Evolutionary conservation across 2,888 invertebrate genomes (phyloP).

Genomic region (Volucella inanis): DNA sequence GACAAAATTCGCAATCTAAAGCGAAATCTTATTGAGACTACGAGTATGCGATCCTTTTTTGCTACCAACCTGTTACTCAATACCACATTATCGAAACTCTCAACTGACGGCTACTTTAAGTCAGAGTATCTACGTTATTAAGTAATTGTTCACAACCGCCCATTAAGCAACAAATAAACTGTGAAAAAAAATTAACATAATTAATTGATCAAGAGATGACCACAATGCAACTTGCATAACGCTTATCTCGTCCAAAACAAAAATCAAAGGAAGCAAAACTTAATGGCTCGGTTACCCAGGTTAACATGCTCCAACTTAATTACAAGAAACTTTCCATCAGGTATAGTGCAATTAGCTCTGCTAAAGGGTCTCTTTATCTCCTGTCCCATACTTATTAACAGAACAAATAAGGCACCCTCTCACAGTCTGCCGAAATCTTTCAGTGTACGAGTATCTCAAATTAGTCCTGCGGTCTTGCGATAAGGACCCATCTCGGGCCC

Average conservation of each 20-base stretch:
- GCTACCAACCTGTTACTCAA: conserved; percentile 26
- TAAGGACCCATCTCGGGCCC: conserved; percentile 57
- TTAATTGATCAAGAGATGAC: conserved; percentile 46
- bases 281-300: conserved; percentile 35
- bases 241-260: conserved; percentile 14
- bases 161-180: conserved; percentile 33
- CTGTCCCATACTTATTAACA: conserved; percentile 1
- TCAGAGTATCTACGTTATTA: conserved; percentile 31
- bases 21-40: background rate
- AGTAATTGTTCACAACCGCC: conserved; percentile 40
- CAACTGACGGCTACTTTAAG: background rate
- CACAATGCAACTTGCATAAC: conserved; percentile 50
- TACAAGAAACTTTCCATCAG: conserved; percentile 44
- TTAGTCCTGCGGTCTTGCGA: conserved; percentile 61
- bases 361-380: conserved; percentile 40
- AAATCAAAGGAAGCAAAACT: background rate
- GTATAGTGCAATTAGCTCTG: conserved; percentile 9
- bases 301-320: conserved; percentile 53
- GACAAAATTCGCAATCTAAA: conserved; percentile 15
- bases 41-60: background rate
- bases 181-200: conserved; percentile 47
- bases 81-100: conserved; percentile 10
- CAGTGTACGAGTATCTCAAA: background rate
- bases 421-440: conserved; percentile 15
- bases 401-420: conserved; percentile 6